A percentile compares a stretch with the other conserved stretches of the same genome.
Evolutionary conservation across 1,140 invertebrate genomes (phyloP).

Genomic region (Drosophila obscura): DNA sequence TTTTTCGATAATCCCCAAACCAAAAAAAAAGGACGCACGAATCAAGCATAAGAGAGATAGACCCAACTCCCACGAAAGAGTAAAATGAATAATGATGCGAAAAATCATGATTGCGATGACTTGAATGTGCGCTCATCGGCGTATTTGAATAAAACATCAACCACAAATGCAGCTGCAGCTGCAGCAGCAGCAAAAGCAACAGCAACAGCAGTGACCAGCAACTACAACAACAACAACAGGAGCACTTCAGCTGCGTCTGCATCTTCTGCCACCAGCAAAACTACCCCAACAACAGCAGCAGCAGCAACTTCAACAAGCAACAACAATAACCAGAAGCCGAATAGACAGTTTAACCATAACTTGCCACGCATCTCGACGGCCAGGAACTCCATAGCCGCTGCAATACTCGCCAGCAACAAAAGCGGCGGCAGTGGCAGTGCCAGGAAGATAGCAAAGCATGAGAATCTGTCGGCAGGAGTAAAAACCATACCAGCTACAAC

Average conservation of each 20-base stretch:
- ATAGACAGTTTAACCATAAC: slow-evolving; percentile 59
- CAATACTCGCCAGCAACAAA: slow-evolving; percentile 55
- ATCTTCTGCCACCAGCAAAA: background rate
- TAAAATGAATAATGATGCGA: slow-evolving; percentile 84
- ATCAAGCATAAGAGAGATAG: slow-evolving; percentile 45
- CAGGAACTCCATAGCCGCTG: slow-evolving; percentile 60
- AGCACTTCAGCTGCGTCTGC: slow-evolving; percentile 14
- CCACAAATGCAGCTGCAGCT: slow-evolving; percentile 49
- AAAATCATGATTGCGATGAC: slow-evolving; percentile 77
- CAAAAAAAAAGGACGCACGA: slow-evolving; percentile 60
- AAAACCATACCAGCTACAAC: slow-evolving; percentile 11
- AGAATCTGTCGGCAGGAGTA: slow-evolving; percentile 52
- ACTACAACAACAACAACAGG: slow-evolving; percentile 21
- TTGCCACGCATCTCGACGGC: slow-evolving; percentile 57
- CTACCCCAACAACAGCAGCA: slow-evolving; percentile 37
- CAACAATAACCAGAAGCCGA: slow-evolving; percentile 18
- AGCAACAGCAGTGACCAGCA: slow-evolving; percentile 6
- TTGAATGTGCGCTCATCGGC: slow-evolving; percentile 71
- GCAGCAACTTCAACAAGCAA: slow-evolving; percentile 18
- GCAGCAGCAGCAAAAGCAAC: slow-evolving; percentile 25
- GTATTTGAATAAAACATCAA: slow-evolving; percentile 61
- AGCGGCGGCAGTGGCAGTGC: slow-evolving; percentile 16
- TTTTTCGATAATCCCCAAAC: slow-evolving; percentile 13
- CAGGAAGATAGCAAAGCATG: slow-evolving; percentile 65
- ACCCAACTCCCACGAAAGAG: slow-evolving; percentile 54